Evolutionary conservation across 2,888 invertebrate genomes (phyloP).

Genomic region (Dynastes hyllus): DNA sequence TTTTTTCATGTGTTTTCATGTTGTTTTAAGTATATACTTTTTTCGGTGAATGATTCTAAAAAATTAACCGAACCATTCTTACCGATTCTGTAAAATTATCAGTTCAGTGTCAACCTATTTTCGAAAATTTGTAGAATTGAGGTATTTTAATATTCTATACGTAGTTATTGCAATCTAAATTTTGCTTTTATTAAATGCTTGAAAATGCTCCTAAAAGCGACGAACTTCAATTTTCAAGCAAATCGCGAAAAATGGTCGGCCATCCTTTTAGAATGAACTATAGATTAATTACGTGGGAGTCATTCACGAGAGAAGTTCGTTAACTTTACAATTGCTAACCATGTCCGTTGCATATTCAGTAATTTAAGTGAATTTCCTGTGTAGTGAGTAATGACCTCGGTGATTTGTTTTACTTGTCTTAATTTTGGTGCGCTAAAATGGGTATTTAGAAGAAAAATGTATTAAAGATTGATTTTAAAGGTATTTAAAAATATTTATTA

Average conservation of each 20-base stretch:
- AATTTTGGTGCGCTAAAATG: background rate
- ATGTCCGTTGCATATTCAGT: slow-evolving; percentile 22
- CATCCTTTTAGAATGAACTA: background rate
- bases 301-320: slow-evolving; percentile 23
- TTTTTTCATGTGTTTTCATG: too few species aligned
- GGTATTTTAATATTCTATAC: too few species aligned
- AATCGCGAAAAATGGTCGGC: background rate
- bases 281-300: slow-evolving; percentile 14
- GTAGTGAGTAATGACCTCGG: background rate
- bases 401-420: slow-evolving; percentile 1
- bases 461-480: too few species aligned
- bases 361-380: slow-evolving; percentile 40
- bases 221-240: background rate
- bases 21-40: too few species aligned
- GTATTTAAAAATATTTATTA: too few species aligned
- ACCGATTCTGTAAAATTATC: too few species aligned
- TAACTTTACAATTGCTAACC: slow-evolving; percentile 23
- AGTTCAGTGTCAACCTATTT: too few species aligned
- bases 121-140: too few species aligned
- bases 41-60: too few species aligned
- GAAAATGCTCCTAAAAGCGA: background rate
- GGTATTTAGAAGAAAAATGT: background rate
- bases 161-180: too few species aligned
- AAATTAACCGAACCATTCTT: too few species aligned
- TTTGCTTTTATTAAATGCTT: too few species aligned